Conservation (phyloP, 2,797 vertebrate species). For the Gymnoscopelus microlampas region DNA sequence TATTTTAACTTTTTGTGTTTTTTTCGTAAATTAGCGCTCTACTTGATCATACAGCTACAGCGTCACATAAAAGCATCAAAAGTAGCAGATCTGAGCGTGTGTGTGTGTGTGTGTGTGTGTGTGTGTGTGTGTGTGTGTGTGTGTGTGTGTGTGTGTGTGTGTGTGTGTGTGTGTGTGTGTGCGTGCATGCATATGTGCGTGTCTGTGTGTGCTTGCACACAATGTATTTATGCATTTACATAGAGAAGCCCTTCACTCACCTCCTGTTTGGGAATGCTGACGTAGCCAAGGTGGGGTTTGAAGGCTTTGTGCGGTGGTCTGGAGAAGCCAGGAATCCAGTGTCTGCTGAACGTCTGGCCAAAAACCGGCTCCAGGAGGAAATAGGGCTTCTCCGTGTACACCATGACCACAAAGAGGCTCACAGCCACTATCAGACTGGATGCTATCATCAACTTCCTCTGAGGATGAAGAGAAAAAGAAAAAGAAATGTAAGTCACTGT, state of each 20-base stretch:
- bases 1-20: too few species aligned
- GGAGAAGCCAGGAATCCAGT: slow-evolving; percentile 82
- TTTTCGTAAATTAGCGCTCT: too few species aligned
- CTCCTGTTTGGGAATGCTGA: slow-evolving; percentile 92
- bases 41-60: too few species aligned
- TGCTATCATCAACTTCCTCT: slow-evolving; percentile 90
- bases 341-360: slow-evolving; percentile 83
- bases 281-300: slow-evolving; percentile 89
- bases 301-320: slow-evolving; percentile 82
- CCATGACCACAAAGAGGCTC: slow-evolving; percentile 88
- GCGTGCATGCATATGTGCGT: background rate
- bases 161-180: background rate
- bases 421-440: slow-evolving; percentile 86
- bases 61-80: too few species aligned
- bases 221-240: background rate
- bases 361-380: slow-evolving; percentile 89
- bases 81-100: too few species aligned
- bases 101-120: background rate
- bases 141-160: background rate
- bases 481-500: slow-evolving; percentile 3
- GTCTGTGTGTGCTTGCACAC: background rate
- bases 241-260: slow-evolving; percentile 76
- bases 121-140: background rate
- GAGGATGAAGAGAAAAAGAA: slow-evolving; percentile 36
- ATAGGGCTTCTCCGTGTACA: slow-evolving; percentile 87